These are phyloP conservation scores for Pseudococcus viburni DNA, from an alignment of 2,888 invertebrate species.

Conservation along the genomic window DNA sequence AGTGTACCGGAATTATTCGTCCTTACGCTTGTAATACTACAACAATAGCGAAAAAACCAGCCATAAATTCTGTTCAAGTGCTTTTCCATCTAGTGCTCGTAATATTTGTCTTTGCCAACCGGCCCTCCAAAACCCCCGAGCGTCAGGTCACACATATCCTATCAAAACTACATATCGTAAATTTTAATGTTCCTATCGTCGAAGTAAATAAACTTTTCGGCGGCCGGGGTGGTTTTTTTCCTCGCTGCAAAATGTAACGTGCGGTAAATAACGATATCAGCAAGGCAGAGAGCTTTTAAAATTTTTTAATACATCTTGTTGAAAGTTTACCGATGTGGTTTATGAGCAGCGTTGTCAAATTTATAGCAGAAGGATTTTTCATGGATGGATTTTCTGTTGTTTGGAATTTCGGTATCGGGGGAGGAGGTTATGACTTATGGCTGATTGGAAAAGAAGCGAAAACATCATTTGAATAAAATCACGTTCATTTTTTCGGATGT, in stretches of 20 bases:
- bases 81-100: conserved; percentile 40
- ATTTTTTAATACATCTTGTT: neutral
- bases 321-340: neutral
- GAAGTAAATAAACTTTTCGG: conserved; percentile 5
- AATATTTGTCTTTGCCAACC: conserved; percentile 36
- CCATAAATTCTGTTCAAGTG: conserved; percentile 37
- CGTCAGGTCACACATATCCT: neutral
- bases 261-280: neutral
- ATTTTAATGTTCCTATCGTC: neutral
- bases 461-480: no score
- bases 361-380: no score
- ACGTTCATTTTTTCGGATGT: no score
- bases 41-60: conserved; percentile 29
- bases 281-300: neutral
- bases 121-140: neutral
- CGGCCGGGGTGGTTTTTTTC: neutral
- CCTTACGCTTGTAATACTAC: conserved; percentile 13
- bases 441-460: no score
- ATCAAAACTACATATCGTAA: conserved; percentile 35
- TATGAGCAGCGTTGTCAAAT: neutral
- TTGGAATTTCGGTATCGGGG: no score
- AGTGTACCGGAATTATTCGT: neutral
- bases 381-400: no score
- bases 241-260: neutral
- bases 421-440: no score